Base-by-base conservation (phyloP, 1,140 invertebrate species). In the Orchestia grillus region DNA sequence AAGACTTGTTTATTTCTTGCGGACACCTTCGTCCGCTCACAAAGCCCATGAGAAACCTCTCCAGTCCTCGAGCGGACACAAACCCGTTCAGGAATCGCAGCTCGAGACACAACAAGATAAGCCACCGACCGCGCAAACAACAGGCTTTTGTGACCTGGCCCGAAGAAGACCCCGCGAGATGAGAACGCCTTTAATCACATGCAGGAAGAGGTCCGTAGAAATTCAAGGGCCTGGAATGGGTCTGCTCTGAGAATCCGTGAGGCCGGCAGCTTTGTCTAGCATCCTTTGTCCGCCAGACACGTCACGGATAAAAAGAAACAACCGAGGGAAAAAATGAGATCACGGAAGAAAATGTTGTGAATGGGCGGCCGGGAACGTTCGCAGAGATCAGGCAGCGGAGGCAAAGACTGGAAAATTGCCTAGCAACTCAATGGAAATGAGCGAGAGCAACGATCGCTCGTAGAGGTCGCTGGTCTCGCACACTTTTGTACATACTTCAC, bases 361-460 rank as follows among this genome's bases (percentile, higher is more conserved):
- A 94, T 94, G 92, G 36, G 92, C 92, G 92, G 92, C 6, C 92
- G 44, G 44, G 92, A 94, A 94, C 43, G 92, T 44, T 45, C 92
- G 92, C 92, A 94, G 44, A 44, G 43, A 94, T 94, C 92, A 94
- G 28, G 92, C 43, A 47, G 44, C 8, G 4, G 92, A 94, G 92
- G 92, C 44, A 94, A 45, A 44, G 92, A 94, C 92, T 94, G 92
- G 92, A 94, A 94, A 94, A 94, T 94, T 94, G 92, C 92, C 44
- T 94, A 41, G 88, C n/a, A 94, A 94, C 92, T 94, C 44, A 94
- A 94, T 45, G 92, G 92, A 44, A 45, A 45, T 91, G 1, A 40
- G 92, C 44, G 44, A 44, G 92, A 44, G 92, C 92, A 94, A 94
- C 92, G 92, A 94, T 45, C 92, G 92, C 43, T 44, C 8, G 41